Conservation (phyloP, 2,113 vertebrate species). For the Gobius niger region DNA sequence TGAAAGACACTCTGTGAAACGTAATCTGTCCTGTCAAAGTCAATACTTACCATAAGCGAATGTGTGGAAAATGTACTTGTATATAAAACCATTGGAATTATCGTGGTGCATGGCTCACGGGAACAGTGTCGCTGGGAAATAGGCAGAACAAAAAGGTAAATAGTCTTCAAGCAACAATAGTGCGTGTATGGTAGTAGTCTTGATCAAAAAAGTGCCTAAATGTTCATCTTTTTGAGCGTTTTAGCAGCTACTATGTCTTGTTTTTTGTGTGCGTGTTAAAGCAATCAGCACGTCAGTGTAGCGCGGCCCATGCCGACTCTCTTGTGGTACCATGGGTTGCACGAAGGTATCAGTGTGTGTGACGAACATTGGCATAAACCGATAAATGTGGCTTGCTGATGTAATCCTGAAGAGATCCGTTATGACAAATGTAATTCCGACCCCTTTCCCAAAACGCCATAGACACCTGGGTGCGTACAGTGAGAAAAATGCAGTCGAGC, state of each 20-base stretch:
- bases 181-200: too few relatives aligned
- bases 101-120: conserved; percentile 18
- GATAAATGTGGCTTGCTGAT: conserved; percentile 24
- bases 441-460: conserved; percentile 50
- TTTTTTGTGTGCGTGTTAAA: too few relatives aligned
- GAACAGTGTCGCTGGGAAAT: conserved; percentile 16
- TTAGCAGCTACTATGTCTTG: too few relatives aligned
- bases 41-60: conserved; percentile 38
- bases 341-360: too few relatives aligned
- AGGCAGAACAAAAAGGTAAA: conserved; percentile 13
- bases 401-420: conserved; percentile 39
- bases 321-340: too few relatives aligned
- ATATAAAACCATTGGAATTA: conserved; percentile 11
- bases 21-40: conserved; percentile 53
- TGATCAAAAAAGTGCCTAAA: too few relatives aligned
- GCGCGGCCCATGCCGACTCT: too few relatives aligned
- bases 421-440: conserved; percentile 43
- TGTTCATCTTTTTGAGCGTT: too few relatives aligned
- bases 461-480: conserved; percentile 52
- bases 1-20: conserved; percentile 50
- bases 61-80: conserved; percentile 30
- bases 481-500: conserved; percentile 49
- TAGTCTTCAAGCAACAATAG: conserved; percentile 17
- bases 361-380: too few relatives aligned
- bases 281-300: too few relatives aligned